Base-by-base conservation (phyloP, 2,888 invertebrate species). In the Thymelicus acteon region DNA sequence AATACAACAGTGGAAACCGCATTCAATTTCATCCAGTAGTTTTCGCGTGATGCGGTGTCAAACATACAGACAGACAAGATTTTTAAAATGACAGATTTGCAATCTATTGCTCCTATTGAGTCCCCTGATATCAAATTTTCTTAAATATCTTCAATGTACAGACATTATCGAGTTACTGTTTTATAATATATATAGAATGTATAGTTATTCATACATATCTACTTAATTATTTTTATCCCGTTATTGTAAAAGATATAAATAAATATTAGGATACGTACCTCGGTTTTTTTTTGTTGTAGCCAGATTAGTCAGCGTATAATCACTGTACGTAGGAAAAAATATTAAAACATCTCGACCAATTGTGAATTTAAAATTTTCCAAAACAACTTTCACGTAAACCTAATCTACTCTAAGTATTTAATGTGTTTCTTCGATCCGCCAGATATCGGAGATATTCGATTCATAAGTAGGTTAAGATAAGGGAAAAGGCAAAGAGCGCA, bases 401-500 rank as follows among this genome's bases (percentile, higher is more conserved):
- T 15, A 52, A 52, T 52, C 49, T 19, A 19, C 8, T 52, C 49
- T 15, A 49, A 82, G 80, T 78, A 79, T 82, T 80, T 81, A 80
- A 83, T 85, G 77, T 78, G 75, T 76, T 75, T 78, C 76, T 78
- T 79, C 77, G 84, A 80, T 80, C 82, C 75, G 75, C 75, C 77
- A 75, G 82, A 82, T 87, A 84, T 81, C 81, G 78, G 80, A 85
- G 85, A 86, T 47, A 44, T 44, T 62, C 86, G 80, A 75, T 40
- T 15, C 48, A 83, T 75, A 75, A 81, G 83, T 84, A 80, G 74
- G 67, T 74, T 75, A 76, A 80, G 86, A 90, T 89, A 89, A 88
- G 83, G 86, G 84, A 85, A 87, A 83, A 84, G 83, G 79, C 76
- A 77, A 86, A 81, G 84, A 81, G 58, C 73, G 31, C 24, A 62